These are phyloP conservation scores for Dendropsophus ebraccatus DNA, from an alignment of 2,113 vertebrate species.

Conservation along the genomic window DNA sequence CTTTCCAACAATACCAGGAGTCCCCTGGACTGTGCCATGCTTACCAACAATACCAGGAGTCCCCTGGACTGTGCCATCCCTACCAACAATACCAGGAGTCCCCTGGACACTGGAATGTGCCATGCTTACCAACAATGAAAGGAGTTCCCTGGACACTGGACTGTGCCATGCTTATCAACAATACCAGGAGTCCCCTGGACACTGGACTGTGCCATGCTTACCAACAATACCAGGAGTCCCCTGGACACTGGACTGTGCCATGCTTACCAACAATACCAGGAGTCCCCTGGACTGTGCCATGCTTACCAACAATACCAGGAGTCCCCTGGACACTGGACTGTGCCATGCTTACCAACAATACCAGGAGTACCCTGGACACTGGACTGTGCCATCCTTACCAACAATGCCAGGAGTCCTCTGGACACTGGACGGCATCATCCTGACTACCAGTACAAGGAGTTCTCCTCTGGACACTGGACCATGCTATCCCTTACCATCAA, in stretches of 20 bases:
- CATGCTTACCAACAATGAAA: too few relatives aligned
- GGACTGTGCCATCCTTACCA: neutral
- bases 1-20: neutral
- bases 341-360: neutral
- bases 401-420: neutral
- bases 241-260: neutral
- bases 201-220: too few relatives aligned
- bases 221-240: neutral
- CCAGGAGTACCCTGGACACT: neutral
- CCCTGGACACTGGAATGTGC: neutral
- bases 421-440: too few relatives aligned
- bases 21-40: neutral
- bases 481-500: neutral
- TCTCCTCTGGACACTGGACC: too few relatives aligned
- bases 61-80: too few relatives aligned
- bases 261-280: too few relatives aligned
- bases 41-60: too few relatives aligned
- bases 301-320: neutral
- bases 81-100: neutral
- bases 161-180: neutral
- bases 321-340: neutral
- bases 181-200: neutral
- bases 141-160: too few relatives aligned
- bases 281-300: too few relatives aligned
- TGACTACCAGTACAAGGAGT: neutral